Percentiles rank a stretch among this genome's conserved stretches.
These are phyloP conservation scores for Falco rusticolus DNA, from an alignment of 2,797 vertebrate genomes.

Conservation along the genomic window DNA sequence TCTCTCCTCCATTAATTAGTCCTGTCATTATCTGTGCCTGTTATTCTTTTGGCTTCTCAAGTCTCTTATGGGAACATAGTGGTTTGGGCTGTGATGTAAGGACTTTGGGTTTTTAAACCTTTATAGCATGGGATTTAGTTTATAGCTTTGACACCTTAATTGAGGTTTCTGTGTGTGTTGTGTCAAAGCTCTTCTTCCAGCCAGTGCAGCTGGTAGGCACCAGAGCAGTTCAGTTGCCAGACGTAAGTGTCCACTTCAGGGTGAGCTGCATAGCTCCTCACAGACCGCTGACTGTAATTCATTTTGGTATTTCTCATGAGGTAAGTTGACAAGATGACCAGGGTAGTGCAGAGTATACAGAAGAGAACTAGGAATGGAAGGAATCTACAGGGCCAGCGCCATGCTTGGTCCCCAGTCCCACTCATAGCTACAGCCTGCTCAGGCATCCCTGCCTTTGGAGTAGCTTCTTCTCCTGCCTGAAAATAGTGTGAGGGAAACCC, in stretches of 20 bases:
- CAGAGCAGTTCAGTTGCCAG: not conserved
- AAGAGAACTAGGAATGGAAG: not conserved
- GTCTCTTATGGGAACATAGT: not conserved
- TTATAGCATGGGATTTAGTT: not conserved
- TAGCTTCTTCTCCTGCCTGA: not conserved
- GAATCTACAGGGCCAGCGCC: not conserved
- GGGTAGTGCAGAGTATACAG: not conserved
- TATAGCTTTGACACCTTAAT: not conserved
- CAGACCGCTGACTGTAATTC: fast-evolving
- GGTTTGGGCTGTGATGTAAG: not conserved
- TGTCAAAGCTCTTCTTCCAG: not conserved
- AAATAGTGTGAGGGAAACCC: not conserved
- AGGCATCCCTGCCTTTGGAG: fast-evolving
- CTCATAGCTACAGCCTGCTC: not conserved
- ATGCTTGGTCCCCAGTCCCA: not conserved
- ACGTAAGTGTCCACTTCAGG: not conserved
- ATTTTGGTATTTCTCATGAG: not conserved
- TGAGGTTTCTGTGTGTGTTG: not conserved
- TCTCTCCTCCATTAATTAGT: not conserved
- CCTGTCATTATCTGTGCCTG: not conserved
- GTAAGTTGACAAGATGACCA: not conserved
- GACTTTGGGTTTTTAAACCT: not conserved
- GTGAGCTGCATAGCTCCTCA: not conserved
- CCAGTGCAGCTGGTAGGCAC: not conserved
- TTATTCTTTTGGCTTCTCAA: not conserved